Conservation (phyloP, 2,113 vertebrate species). For the Calypte anna region DNA sequence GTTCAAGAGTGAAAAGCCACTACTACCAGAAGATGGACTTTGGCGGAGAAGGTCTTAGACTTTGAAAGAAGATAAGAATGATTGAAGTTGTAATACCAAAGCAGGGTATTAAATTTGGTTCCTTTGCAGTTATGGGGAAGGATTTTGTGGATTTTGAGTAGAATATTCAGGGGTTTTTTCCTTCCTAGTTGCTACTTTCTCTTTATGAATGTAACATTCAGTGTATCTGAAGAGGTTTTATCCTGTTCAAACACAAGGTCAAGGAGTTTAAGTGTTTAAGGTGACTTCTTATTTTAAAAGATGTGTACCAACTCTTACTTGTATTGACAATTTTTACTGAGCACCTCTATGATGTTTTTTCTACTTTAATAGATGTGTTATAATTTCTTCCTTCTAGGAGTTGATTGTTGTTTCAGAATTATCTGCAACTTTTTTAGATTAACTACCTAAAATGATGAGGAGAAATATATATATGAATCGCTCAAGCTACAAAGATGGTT, state of each 20-base stretch:
- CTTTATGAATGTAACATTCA: not conserved
- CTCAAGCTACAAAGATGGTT: not conserved
- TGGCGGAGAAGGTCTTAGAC: not conserved
- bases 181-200: not conserved
- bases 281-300: not conserved
- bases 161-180: not conserved
- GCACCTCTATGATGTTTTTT: not conserved
- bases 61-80: not conserved
- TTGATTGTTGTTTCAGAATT: not conserved
- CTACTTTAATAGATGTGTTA: not conserved
- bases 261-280: not conserved
- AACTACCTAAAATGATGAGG: not conserved
- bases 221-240: not conserved
- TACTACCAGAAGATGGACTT: not conserved
- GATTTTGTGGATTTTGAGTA: not conserved
- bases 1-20: not conserved
- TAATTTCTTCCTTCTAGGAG: not conserved
- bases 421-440: not conserved
- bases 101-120: not conserved
- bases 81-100: not conserved
- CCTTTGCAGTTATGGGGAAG: not conserved
- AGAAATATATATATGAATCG: not conserved
- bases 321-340: not conserved
- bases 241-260: not conserved
- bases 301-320: not conserved